Evolutionary conservation across 1,140 invertebrate species (phyloP), one percentile per base, ranked within the genome.

Genomic region (Bombyx mori): DNA sequence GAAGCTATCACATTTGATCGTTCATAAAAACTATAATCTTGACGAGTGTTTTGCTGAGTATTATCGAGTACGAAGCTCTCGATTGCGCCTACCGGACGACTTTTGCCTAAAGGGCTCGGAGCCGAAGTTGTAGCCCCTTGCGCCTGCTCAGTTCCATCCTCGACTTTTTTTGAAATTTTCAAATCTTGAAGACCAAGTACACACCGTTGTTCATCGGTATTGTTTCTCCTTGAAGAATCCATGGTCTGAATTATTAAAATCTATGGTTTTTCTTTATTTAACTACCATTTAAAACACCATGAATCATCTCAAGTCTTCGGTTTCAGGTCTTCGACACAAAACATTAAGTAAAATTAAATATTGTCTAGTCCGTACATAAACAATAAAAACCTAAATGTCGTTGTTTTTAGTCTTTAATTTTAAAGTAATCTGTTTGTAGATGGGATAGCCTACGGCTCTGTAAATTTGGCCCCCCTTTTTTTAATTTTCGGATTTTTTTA

Each of bases 1-100:
- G 92, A 91, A 42, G 93, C 92, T 68, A 94, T 88, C 22, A 88
- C 84, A 61, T 88, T 88, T 43, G 86, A 82, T 58, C 86, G 72
- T 65, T 88, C 86, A 52, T 88, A 88, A 72, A 87, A 85, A 63
- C 82, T 86, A 54, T 88, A 88, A 72, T 88, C 85, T 60, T 82
- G 82, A 42, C 80, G 77, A 72, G 77, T 81, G 55, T 66, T 75
- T 35, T 35, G 26, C 52, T 75, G 69, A 42, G 76, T 69, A 60
- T 77, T 86, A 53, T 87, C 83, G 60, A 88, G 69, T 22, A 82
- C 82, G 64, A 88, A 88, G 68, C 86, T 88, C 65, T 88, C 86
- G 59, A 88, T 88, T 22, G 86, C 86, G 18, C 86, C 86, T 56
- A 88, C 82, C 43, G 85, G 75, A 45, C 85, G 78, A 55, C 74